These are phyloP conservation scores for Lapara coniferarum DNA, from an alignment of 2,888 invertebrate genomes.

Conservation along the genomic window DNA sequence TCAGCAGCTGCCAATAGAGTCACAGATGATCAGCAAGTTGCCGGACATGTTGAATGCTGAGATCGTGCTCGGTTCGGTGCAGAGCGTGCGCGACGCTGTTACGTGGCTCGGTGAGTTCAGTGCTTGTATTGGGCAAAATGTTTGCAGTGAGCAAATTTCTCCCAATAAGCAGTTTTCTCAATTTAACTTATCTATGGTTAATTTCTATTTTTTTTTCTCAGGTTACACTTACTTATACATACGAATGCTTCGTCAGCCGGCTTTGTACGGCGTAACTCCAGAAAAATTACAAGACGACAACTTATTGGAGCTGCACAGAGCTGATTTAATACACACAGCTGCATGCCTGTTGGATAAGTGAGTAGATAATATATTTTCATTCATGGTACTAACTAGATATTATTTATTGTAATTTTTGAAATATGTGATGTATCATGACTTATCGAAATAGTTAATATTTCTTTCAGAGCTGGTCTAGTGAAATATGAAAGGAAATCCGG, in stretches of 20 bases:
- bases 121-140: background rate
- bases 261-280: constrained; percentile 93
- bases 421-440: too few species aligned
- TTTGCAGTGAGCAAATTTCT: background rate
- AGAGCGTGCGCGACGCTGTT: constrained; percentile 93
- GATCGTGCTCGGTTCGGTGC: constrained; percentile 97
- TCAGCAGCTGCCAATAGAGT: constrained; percentile 99
- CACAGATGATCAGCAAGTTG: constrained; percentile 95
- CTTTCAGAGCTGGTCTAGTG: constrained; percentile 91
- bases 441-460: too few species aligned
- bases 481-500: constrained; percentile 98
- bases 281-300: constrained; percentile 93
- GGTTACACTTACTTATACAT: constrained; percentile 99
- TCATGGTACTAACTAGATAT: too few species aligned
- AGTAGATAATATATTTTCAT: constrained; percentile 36
- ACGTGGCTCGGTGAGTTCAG: constrained; percentile 90
- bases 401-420: too few species aligned
- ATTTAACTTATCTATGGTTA: background rate
- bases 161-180: background rate
- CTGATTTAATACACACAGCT: constrained; percentile 98
- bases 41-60: constrained; percentile 99
- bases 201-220: constrained; percentile 52
- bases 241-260: constrained; percentile 95
- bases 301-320: constrained; percentile 93
- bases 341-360: constrained; percentile 91